Percentiles rank a stretch among this genome's conserved stretches.
These are phyloP conservation scores for Isichthys henryi DNA, from an alignment of 2,113 vertebrate species.

Conservation along the genomic window DNA sequence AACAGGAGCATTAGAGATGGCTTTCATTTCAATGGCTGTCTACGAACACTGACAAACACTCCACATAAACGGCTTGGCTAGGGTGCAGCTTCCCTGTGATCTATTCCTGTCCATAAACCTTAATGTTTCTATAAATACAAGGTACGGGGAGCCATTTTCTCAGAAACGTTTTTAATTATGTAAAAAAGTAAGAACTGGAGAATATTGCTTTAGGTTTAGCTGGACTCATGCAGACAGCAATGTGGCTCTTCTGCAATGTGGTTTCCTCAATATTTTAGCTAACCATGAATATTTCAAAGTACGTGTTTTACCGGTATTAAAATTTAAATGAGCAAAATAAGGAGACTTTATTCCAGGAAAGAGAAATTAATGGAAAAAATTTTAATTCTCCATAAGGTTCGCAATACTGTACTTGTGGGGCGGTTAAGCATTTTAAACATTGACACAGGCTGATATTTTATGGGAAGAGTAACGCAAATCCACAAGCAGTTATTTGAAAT, in stretches of 20 bases:
- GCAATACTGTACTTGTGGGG: neutral
- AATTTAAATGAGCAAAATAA: constrained; percentile 1
- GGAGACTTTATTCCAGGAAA: neutral
- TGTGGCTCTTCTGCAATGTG: neutral
- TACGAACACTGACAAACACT: neutral
- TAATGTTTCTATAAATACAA: neutral
- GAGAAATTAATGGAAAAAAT: neutral
- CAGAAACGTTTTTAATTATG: neutral
- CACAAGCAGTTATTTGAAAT: neutral
- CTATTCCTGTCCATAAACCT: neutral
- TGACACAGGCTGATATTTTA: neutral
- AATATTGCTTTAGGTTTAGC: neutral
- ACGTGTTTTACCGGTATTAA: neutral
- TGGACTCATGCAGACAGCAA: neutral
- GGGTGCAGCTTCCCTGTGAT: neutral
- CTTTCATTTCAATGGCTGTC: neutral
- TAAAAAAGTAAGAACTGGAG: neutral
- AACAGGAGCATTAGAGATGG: neutral
- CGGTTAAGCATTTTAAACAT: neutral
- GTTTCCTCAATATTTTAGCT: neutral
- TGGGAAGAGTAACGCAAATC: neutral
- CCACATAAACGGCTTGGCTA: neutral
- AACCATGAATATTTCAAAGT: constrained; percentile 6
- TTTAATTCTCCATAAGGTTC: neutral
- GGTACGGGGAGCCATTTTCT: neutral